Conservation (phyloP, 2,888 invertebrate species). For the Caenorhabditis uteleia region DNA sequence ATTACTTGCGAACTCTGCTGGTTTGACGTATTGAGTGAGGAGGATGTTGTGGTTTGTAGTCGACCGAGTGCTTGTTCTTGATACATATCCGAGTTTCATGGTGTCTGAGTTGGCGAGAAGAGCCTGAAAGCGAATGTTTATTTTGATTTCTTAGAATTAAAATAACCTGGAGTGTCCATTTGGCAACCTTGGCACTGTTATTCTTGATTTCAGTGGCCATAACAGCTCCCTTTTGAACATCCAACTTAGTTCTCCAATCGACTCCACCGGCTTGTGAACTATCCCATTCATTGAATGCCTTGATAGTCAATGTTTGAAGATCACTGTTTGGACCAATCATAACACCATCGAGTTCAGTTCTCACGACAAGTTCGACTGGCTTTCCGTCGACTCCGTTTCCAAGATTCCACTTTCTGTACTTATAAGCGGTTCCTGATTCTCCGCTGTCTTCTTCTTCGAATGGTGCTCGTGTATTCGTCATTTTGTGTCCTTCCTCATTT, state of each 20-base stretch:
- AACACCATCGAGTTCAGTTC: conserved; percentile 97
- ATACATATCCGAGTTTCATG: conserved; percentile 98
- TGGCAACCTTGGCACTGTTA: conserved; percentile 98
- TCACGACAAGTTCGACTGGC: conserved; percentile 78
- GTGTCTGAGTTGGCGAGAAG: conserved; percentile 93
- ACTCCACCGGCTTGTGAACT: conserved; percentile 92
- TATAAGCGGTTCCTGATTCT: conserved; percentile 57
- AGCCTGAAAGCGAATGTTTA: conserved; percentile 73
- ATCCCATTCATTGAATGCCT: conserved; percentile 99
- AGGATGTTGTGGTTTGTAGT: conserved; percentile 78
- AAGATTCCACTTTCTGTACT: conserved; percentile 92
- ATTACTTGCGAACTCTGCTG: conserved; percentile 96
- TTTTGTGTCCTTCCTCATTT: conserved; percentile 41
- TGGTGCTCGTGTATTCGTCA: conserved; percentile 45
- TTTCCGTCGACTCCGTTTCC: conserved; percentile 83
- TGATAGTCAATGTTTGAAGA: conserved; percentile 87
- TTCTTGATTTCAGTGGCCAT: conserved; percentile 96
- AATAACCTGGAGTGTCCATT: conserved; percentile 97
- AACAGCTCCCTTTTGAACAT: conserved; percentile 96
- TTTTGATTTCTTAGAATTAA: background rate
- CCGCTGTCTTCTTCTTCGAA: conserved; percentile 63
- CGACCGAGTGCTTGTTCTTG: conserved; percentile 88
- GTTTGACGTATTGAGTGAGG: conserved; percentile 93
- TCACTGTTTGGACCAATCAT: conserved; percentile 79
- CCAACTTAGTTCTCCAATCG: conserved; percentile 93